Evolutionary conservation across 1,140 invertebrate species (phyloP), one percentile per base, ranked within the genome.

Genomic region (Campodea augens): DNA sequence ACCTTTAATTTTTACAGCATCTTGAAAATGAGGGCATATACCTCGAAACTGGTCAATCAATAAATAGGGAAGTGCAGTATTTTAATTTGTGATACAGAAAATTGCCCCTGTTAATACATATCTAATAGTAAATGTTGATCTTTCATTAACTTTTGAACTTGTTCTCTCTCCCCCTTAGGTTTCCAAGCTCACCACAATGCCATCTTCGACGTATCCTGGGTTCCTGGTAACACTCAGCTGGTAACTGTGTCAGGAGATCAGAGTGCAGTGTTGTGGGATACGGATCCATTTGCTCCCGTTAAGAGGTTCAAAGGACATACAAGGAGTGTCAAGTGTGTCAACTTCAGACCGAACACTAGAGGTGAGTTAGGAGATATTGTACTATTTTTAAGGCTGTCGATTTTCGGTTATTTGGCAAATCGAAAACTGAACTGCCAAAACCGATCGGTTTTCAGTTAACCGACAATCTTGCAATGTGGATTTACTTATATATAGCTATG

Each of bases 201-300:
- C 13, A 78, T 90, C 15, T 90, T 89, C 62, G 87, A 92, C 60
- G 53, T 90, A 37, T 75, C 78, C 5, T 92, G 87, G 86, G 74
- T 79, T 61, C 75, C 77, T 4, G 64, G 70, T 1, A 68, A 80
- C 48, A 70, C 75, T 60, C 77, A 77, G 51, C 67, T 90, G 25
- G 71, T 90, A 3, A 86, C 82, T 38, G 84, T 75, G 1, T 84
- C 84, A 42, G 85, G 83, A 4, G 86, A 92, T 61, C 81, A 87
- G 53, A 78, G 77, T 0, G 75, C 77, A 0, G 64, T 70, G 38
- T 59, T 90, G 1, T 85, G 81, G 75, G 78, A 88, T 59, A 57
- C 57, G 25, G 62, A 63, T 2, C 66, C 36, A 2, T 32, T 75
- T 18, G 57, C 45, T 50, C 53, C 64, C 47, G 51, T 78, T 1